Evolutionary conservation across 2,888 invertebrate genomes (phyloP), one percentile per base, ranked within the genome.

Genomic region (Flexamia atlantica): DNA sequence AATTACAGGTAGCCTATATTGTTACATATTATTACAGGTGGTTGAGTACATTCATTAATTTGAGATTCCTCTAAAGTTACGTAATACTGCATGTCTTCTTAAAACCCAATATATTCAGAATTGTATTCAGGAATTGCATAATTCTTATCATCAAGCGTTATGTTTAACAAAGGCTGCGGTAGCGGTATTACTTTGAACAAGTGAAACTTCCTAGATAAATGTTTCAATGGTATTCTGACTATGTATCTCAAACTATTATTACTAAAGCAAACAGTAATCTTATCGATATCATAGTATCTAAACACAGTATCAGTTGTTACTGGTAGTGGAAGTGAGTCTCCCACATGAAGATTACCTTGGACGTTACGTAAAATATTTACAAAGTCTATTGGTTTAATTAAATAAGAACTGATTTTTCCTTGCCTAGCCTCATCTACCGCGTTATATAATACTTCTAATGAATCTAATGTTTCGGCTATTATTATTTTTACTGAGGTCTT

Each of bases 231-330:
- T 32, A 70, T 70, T 32, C 17, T 32, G 7, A 70, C 32, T 28
- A 70, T 70, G 30, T 70, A 70, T n/a, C 70, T 70, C 20, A 70
- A 70, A 10, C 20, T 70, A n/a, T 70, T n/a, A 70, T 32, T n/a
- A 5, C 5, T n/a, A 20, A 70, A 70, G 32, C 32, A 70, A 70
- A 30, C 30, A 2, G 70, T 70, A 32, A 70, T 46, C 12, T 12
- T 46, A 46, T 32, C 70, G 5, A 70, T 30, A 32, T 32, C 36
- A 32, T 70, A 70, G 36, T 70, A 70, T 30, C n/a, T 70, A 70
- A n/a, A 70, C n/a, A 70, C 30, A 70, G 28, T 70, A 9, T 28
- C 28, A 2, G n/a, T 70, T n/a, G 70, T 70, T 9, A 70, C 70
- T 32, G 70, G 70, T 17, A 70, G 9, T 28, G 70, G 70, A 9